phyloP scores from a whole-genome alignment of 2,888 invertebrate genomes.

The Thera britannica region DNA sequence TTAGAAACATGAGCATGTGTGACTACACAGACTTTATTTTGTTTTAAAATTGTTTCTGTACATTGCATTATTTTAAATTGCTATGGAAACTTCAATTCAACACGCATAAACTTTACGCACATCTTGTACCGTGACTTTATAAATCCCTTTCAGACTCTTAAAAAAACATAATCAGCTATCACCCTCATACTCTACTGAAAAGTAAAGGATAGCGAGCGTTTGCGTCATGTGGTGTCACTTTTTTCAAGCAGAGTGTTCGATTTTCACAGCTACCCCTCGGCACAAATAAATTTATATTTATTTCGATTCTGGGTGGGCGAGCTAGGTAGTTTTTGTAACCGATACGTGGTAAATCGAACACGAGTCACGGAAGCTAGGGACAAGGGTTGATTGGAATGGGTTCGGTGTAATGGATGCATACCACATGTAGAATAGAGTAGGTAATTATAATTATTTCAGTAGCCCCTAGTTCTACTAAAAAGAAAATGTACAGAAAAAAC shows the following conservation, averaged over 20 bases:
- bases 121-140: constrained; percentile 74
- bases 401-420: constrained; percentile 54
- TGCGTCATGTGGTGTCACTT: constrained; percentile 73
- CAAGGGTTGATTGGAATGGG: constrained; percentile 70
- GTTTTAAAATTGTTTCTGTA: neutral
- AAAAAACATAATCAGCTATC: constrained; percentile 56
- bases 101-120: constrained; percentile 56
- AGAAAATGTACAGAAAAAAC: too few species aligned
- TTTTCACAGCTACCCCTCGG: constrained; percentile 79
- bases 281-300: constrained; percentile 78
- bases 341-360: constrained; percentile 66
- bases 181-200: constrained; percentile 49
- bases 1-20: too few species aligned
- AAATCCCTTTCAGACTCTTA: constrained; percentile 68
- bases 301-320: constrained; percentile 80
- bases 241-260: constrained; percentile 73
- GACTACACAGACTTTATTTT: too few species aligned
- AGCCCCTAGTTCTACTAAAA: neutral
- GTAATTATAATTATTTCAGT: neutral
- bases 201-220: constrained; percentile 60
- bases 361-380: constrained; percentile 75
- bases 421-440: constrained; percentile 58
- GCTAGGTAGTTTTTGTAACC: constrained; percentile 61
- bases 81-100: constrained; percentile 45
- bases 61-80: neutral